phyloP scores from a whole-genome alignment of 2,113 vertebrate genomes.

The Oncorhynchus tshawytscha region DNA sequence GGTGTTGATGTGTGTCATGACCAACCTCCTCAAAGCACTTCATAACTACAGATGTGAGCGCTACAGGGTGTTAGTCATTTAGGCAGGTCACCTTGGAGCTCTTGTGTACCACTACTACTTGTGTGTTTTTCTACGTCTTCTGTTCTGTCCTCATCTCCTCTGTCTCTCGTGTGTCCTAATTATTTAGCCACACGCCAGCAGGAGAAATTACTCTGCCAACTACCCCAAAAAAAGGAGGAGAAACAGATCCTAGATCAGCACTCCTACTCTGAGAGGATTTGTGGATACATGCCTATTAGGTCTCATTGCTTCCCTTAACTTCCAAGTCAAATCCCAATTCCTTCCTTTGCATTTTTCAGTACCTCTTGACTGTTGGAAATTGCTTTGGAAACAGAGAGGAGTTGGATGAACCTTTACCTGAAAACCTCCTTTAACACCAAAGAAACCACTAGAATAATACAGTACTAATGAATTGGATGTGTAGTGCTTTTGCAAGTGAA shows the following conservation, averaged over 20 bases:
- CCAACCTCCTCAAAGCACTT: no score
- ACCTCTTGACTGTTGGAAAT: background rate
- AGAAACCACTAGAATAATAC: constrained; percentile 1
- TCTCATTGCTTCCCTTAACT: background rate
- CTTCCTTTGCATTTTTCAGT: background rate
- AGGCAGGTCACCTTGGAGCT: no score
- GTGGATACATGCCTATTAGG: background rate
- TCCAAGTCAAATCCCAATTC: background rate
- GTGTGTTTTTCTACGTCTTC: background rate
- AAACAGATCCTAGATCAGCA: no score
- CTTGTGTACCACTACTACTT: no score
- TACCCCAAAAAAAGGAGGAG: background rate
- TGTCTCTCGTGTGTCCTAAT: background rate
- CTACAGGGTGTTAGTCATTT: no score
- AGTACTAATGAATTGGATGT: background rate
- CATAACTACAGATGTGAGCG: no score
- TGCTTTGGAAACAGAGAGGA: background rate
- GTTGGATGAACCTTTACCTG: background rate
- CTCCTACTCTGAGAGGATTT: no score
- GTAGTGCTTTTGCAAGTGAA: no score
- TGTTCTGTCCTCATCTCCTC: background rate
- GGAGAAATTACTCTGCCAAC: background rate
- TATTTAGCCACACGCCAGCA: background rate
- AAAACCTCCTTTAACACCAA: background rate
- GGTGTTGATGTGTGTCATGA: no score